phyloP scores from a whole-genome alignment of 2,888 invertebrate genomes.

The Drosophila anceps region DNA sequence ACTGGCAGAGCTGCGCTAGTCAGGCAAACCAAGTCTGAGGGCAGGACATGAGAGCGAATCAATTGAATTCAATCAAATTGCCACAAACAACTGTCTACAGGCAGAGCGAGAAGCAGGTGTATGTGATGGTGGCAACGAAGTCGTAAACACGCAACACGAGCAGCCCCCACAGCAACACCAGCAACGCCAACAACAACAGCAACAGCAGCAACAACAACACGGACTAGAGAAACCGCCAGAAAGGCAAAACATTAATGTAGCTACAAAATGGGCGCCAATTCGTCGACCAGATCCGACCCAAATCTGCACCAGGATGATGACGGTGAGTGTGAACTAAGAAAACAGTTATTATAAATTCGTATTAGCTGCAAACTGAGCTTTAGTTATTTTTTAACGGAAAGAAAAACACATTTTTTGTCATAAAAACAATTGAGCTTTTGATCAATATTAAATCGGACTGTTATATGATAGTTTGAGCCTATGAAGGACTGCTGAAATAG shows the following conservation, averaged over 20 bases:
- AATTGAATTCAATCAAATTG: conserved; percentile 61
- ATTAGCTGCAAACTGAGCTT: background rate
- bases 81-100: conserved; percentile 27
- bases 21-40: conserved; percentile 1
- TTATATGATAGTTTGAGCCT: background rate
- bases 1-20: conserved; percentile 12
- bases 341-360: background rate
- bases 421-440: background rate
- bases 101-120: background rate
- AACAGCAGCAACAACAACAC: too few relatives aligned
- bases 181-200: conserved; percentile 4
- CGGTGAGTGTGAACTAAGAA: conserved; percentile 75
- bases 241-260: conserved; percentile 64
- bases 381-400: background rate
- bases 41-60: conserved; percentile 46
- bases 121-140: background rate
- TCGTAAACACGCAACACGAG: conserved; percentile 18
- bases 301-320: conserved; percentile 84
- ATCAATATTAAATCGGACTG: background rate
- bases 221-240: conserved; percentile 27
- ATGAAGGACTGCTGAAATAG: background rate
- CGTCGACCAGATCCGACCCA: conserved; percentile 84
- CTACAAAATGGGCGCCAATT: conserved; percentile 84
- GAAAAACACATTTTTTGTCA: background rate
- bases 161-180: background rate